Evolutionary conservation across 2,888 invertebrate species (phyloP), one percentile per base, ranked within the genome.

Genomic region (Ceriagrion tenellum): DNA sequence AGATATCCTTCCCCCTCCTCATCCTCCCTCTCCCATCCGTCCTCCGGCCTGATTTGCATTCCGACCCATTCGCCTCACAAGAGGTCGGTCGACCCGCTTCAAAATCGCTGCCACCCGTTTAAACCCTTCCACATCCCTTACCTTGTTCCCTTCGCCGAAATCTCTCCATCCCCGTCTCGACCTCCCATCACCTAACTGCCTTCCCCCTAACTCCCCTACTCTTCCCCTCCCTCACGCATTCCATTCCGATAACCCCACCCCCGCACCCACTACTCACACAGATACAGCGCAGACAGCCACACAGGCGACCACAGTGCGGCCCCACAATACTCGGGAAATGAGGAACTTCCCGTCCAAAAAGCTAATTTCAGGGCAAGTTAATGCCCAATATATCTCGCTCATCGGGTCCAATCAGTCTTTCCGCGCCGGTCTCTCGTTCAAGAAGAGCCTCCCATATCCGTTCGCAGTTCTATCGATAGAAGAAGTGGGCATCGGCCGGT

Each of bases 31-130:
- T 69, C 40, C 69, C 59, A 47, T 69, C 63, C 69, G 69, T 23
- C 69, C 26, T 69, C 40, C 69, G 69, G 6, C n/a, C 93, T 93
- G 47, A 69, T 93, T 93, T 93, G 93, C 93, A 74, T 93, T 47
- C n/a, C 93, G 69, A 47, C 47, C 89, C 93, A 69, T 56, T 93
- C n/a, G 8, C 93, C n/a, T 74, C 55, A 12, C 55, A 26, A 20
- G 55, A 8, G 47, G 47, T 47, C 47, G 47, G 26, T 47, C 47
- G 69, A n/a, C 47, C 69, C 69, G 26, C n/a, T 69, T 40, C 63
- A 93, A 93, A 23, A n/a, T 40, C 47, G 63, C n/a, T n/a, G 47
- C 93, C 63, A 47, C 47, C 47, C 47, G 47, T 47, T 47, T 47
- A 2, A 59, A 59, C 20, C 56, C 91, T 47, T 47, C 59, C 59